Conservation (phyloP, 2,888 invertebrate species). For the Liopterus haemorrhoidalis region DNA sequence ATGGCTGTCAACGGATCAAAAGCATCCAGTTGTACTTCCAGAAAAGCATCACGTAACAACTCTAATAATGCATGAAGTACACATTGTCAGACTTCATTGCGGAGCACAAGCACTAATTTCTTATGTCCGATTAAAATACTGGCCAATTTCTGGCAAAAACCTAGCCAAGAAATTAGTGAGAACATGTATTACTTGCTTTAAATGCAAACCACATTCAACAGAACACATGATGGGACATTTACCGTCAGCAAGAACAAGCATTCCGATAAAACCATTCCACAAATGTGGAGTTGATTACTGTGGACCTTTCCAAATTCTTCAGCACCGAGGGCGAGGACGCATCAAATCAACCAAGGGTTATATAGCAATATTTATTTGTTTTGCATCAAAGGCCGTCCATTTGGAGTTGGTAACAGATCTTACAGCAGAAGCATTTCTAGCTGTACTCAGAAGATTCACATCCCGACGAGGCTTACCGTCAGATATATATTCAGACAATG, state of each 20-base stretch:
- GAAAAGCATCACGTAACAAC: too few relatives aligned
- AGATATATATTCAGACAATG: not conserved
- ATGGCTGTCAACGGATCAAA: too few relatives aligned
- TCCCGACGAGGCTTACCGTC: not conserved
- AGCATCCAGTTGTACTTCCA: too few relatives aligned
- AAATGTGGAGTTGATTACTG: not conserved
- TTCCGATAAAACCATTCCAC: not conserved
- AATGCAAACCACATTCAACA: too few relatives aligned
- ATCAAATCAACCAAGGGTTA: not conserved
- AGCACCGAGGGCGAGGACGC: not conserved
- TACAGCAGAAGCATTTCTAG: conserved; percentile 3
- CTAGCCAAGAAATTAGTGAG: not conserved
- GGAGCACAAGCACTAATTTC: too few relatives aligned
- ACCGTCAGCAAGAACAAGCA: conserved; percentile 1
- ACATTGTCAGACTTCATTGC: not conserved
- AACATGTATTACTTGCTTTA: not conserved
- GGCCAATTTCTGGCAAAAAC: conserved; percentile 1
- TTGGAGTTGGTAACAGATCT: not conserved
- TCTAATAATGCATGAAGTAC: not conserved
- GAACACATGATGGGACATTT: conserved; percentile 1
- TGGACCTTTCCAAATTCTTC: not conserved
- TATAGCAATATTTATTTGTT: not conserved
- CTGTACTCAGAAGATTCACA: too few relatives aligned
- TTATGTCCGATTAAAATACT: not conserved
- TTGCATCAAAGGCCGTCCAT: not conserved